Base-by-base conservation (phyloP, 2,113 vertebrate genomes). In the Forbesichthys agassizii region DNA sequence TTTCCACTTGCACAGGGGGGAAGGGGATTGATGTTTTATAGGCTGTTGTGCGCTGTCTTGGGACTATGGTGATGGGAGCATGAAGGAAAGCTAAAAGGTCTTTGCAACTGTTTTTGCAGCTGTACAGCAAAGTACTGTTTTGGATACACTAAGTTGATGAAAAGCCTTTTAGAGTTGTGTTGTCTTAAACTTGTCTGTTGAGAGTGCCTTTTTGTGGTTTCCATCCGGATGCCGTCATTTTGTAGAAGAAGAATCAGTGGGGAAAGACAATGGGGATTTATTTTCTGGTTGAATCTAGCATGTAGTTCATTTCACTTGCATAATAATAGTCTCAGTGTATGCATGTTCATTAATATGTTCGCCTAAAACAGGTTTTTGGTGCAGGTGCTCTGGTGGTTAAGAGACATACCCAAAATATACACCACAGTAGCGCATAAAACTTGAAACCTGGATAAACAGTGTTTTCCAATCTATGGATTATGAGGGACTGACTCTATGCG, bases 51-150 rank as follows among this genome's bases (percentile, higher is more conserved):
- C 62, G 54, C 47, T 57, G 72, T 84, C 80, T 79, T 73, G 74
- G 54, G 69, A 74, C 61, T 49, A 33, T 51, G 66, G 68, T 66
- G 62, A 66, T 68, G 73, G 75, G 84, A 86, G 71, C 71, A 80
- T 66, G 76, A 81, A 75, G 82, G 66, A 14, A 73, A 88, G 84
- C 66, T 81, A 88, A 85, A 89, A 85, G 86, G 87, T 80, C 71
- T 64, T 10, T 64, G 58, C 76, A 82, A 82, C 54, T 89, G 87
- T 90, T 91, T 87, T 85, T 75, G 85, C 85, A 90, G 90, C 86
- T 91, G 88, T 64, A 74, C 60, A 11, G 53, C 73, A 74, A 66
- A 76, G 61, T 59, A 68, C 54, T 77, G 65, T 81, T 77, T 69
- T 63, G 64, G 67, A 73, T 11, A 66, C 64, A 54, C 65, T 69